phyloP scores from a whole-genome alignment of 1,140 invertebrate species.

The Bursaphelenchus mucronatus region DNA sequence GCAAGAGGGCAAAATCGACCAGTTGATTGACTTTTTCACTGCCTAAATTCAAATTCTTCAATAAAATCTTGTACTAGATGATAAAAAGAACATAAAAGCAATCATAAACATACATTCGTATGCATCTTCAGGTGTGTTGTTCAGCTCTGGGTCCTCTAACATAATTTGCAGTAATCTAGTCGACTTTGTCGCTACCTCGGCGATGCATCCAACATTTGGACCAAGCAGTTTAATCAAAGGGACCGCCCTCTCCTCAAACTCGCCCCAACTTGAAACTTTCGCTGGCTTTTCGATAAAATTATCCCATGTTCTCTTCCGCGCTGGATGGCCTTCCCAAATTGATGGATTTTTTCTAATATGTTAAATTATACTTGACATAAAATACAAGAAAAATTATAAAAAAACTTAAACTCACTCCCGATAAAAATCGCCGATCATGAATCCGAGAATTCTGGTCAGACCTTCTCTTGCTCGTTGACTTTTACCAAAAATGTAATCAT shows the following conservation, averaged over 20 bases:
- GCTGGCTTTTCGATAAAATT: slow-evolving; percentile 22
- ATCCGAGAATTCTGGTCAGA: slow-evolving; percentile 76
- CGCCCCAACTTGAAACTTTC: slow-evolving; percentile 61
- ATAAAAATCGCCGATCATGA: slow-evolving; percentile 81
- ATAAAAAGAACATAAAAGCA: slow-evolving; percentile 23
- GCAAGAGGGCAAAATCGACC: slow-evolving; percentile 79
- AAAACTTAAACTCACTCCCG: slow-evolving; percentile 66
- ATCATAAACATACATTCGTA: neutral
- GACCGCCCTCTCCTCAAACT: slow-evolving; percentile 73
- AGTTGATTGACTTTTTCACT: slow-evolving; percentile 59
- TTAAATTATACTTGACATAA: slow-evolving; percentile 1
- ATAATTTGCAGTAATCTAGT: slow-evolving; percentile 75
- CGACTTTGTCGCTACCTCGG: slow-evolving; percentile 70
- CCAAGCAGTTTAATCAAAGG: slow-evolving; percentile 83
- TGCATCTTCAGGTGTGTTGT: slow-evolving; percentile 7
- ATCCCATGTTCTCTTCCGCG: slow-evolving; percentile 7
- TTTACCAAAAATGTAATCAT: slow-evolving; percentile 70
- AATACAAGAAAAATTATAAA: slow-evolving; percentile 15
- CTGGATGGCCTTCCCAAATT: no score
- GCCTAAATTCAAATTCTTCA: slow-evolving; percentile 51
- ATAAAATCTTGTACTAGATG: slow-evolving; percentile 67
- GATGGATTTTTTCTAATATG: slow-evolving; percentile 6
- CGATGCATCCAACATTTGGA: slow-evolving; percentile 79
- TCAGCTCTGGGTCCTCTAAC: slow-evolving; percentile 65
- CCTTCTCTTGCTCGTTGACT: slow-evolving; percentile 72